Evolutionary conservation across 2,888 invertebrate species (phyloP).

Genomic region (Aproaerema taeniolella): DNA sequence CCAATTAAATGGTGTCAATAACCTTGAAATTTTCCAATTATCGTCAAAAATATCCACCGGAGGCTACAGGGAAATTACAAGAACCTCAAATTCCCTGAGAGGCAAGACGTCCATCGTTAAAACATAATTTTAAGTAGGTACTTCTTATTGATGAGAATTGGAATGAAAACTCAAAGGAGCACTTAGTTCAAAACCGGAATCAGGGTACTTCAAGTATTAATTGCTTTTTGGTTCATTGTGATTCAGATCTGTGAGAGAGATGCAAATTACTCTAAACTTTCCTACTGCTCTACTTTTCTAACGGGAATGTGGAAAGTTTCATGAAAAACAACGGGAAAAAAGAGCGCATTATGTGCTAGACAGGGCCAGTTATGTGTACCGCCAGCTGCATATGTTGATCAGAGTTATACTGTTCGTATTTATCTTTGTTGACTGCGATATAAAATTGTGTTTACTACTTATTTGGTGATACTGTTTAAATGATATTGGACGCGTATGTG

Average conservation of each 20-base stretch:
- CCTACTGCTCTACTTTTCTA: conserved; percentile 66
- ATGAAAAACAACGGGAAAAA: conserved; percentile 55
- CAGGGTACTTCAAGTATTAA: conserved; percentile 71
- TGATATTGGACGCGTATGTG: too few relatives aligned
- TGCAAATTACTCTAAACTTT: conserved; percentile 71
- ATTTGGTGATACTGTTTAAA: too few relatives aligned
- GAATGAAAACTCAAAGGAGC: conserved; percentile 69
- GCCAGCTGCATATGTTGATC: too few relatives aligned
- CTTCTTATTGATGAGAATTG: conserved; percentile 49
- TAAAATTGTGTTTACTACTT: too few relatives aligned
- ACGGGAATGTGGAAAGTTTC: conserved; percentile 64
- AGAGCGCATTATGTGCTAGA: conserved; percentile 16
- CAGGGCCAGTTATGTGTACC: background rate
- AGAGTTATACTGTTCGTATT: too few relatives aligned
- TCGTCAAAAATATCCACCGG: too few relatives aligned
- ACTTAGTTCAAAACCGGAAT: conserved; percentile 69
- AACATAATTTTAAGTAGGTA: conserved; percentile 25
- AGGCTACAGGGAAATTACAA: conserved; percentile 6
- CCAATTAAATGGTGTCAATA: too few relatives aligned
- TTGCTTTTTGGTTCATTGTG: conserved; percentile 74
- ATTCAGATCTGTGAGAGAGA: conserved; percentile 69
- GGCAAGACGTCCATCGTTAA: background rate
- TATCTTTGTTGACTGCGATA: background rate
- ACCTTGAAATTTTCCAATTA: too few relatives aligned
- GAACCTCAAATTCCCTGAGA: conserved; percentile 5